phyloP scores from a whole-genome alignment of 30 jellyfish, hydroid and myxozoan species.

The Aurelia aurita complex sp. Pacific region DNA sequence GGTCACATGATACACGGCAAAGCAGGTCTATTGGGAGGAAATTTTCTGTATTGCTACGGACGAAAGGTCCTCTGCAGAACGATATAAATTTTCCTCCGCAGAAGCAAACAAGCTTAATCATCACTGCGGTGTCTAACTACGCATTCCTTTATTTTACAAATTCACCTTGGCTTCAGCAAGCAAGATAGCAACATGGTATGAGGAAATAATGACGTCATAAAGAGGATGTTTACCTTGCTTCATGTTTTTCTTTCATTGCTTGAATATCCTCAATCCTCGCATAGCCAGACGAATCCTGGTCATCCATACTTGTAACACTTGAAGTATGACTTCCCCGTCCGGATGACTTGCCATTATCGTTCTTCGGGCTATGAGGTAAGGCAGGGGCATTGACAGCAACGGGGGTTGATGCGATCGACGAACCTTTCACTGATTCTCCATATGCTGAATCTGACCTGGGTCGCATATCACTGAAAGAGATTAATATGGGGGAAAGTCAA shows the following conservation, averaged over 20 bases:
- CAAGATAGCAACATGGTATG: no score
- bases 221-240: constrained; percentile 5
- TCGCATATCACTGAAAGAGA: constrained; percentile 62
- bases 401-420: constrained; percentile 89
- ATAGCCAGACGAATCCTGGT: constrained; percentile 72
- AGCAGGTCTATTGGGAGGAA: no score
- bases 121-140: no score
- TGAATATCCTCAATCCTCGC: constrained; percentile 70
- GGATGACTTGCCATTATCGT: constrained; percentile 64
- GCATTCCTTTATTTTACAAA: no score
- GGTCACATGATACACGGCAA: no score
- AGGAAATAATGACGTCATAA: not conserved
- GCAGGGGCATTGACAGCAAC: constrained; percentile 53
- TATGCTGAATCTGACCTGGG: constrained; percentile 94
- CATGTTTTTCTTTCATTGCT: constrained; percentile 17
- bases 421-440: constrained; percentile 90
- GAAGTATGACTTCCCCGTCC: constrained; percentile 69
- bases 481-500: no score
- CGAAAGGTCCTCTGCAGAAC: no score
- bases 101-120: no score
- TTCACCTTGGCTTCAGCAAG: no score
- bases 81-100: no score
- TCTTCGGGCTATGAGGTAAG: constrained; percentile 19
- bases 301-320: constrained; percentile 65
- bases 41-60: no score